Base-by-base conservation (phyloP, 2,888 invertebrate genomes). In the Eurois occulta region DNA sequence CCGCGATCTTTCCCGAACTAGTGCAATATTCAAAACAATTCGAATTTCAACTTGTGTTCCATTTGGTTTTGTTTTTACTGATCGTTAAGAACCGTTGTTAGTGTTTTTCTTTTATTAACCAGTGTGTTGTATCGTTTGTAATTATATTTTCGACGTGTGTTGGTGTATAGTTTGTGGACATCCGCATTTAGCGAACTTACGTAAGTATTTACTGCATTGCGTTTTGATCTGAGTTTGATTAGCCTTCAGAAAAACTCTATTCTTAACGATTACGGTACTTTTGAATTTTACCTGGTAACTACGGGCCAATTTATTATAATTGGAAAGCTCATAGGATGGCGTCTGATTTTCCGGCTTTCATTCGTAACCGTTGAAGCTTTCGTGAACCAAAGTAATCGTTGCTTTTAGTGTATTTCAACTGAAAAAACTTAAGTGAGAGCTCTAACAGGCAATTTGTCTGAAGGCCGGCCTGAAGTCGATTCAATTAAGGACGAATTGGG, bases 171-270 rank as follows among this genome's bases (percentile, higher is more conserved):
- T 92, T 90, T 87, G 86, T 91, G 91, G 91, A 91, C 89, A 89
- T 88, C 91, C 91, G 91, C 91, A 91, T 90, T 92, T 92, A 84
- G 92, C 88, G 84, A 95, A 95, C 95, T 96, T 96, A 96, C 96
- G 96, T 96, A 96, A 96, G 96, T 94, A 92, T 93, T 93, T 93
- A 94, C 96, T 96, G 96, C 96, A 96, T 91, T 96, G 96, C 96
- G 96, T 95, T 95, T 75, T 90, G 75, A 86, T 84, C 86, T 82
- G 84, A 80, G 46, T 86, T 85, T 77, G 82, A 87, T 83, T 84
- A 79, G 62, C 64, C 79, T 86, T 71, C 38, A 79, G 66, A 43
- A 52, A 43, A 75, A 35, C 18, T 28, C n/a, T 8, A 6, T 46
- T 64, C 28, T 58, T 77, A 32, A 18, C 24, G 13, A 43, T 55